Evolutionary conservation across 2,888 invertebrate species (phyloP), one percentile per base, ranked within the genome.

Genomic region (Tenthredo scrophulariae): DNA sequence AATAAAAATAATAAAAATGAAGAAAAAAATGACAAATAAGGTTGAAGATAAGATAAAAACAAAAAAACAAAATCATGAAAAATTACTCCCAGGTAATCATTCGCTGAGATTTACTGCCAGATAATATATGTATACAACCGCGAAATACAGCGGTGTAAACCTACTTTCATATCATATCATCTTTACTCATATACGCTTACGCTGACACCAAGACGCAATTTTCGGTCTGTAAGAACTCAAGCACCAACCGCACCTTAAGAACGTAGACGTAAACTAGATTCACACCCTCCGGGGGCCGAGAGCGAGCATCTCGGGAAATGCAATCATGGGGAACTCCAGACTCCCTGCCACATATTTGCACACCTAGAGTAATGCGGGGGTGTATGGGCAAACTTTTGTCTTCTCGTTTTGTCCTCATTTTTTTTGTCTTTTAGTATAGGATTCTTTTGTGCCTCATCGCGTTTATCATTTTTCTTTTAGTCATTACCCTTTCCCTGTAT

Each of bases 191-290:
- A 58, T 58, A 62, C 26, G 62, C 26, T 62, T 26, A 26, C 26
- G 62, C 62, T 9, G 54, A 54, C 54, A 62, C 62, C 26, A 26
- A 62, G 10, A 62, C 62, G 18, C 15, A 33, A 67, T 67, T 33
- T 15, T 26, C 18, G 67, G 33, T 67, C 18, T 33, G 26, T 33
- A 43, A 13, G 43, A 74, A 43, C 22, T 74, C n/a, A 37, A 43
- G 72, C n/a, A 74, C 72, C 43, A 22, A 74, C 72, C 72, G 72
- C 72, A 74, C 72, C 72, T 74, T 74, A 43, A 74, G 18, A 40
- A 74, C 43, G 13, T 67, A 33, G 33, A 67, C 72, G 72, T 74
- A 74, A 74, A 74, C 74, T 74, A 74, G 74, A 74, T 74, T 74
- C 74, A 26, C 74, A 74, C 74, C 43, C 74, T 33, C 74, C 9